phyloP scores from a whole-genome alignment of 2,888 invertebrate species.

The Erynnis tages region DNA sequence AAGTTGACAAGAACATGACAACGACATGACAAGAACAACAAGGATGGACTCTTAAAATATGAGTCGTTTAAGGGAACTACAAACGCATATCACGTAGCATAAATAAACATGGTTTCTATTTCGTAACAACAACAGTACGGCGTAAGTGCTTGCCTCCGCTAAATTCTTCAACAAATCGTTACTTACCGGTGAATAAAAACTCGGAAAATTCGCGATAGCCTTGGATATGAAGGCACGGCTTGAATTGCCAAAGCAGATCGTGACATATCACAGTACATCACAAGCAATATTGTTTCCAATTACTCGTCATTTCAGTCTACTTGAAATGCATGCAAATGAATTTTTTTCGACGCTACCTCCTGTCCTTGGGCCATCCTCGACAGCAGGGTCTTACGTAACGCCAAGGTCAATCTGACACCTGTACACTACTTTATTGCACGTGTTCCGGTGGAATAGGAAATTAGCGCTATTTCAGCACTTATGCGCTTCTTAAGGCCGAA shows the following conservation, averaged over 20 bases:
- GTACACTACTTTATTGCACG: constrained; percentile 62
- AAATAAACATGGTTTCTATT: no score
- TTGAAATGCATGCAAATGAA: constrained; percentile 32
- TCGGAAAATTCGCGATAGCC: neutral
- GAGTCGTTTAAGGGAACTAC: no score
- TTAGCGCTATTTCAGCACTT: constrained; percentile 56
- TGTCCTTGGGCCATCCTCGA: constrained; percentile 53
- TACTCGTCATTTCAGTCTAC: constrained; percentile 5
- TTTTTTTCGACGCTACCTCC: constrained; percentile 27
- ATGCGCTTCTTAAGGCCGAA: constrained; percentile 33
- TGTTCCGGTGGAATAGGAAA: constrained; percentile 55
- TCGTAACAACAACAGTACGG: constrained; percentile 3
- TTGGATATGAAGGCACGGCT: constrained; percentile 7
- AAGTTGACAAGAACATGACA: no score
- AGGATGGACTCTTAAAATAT: no score
- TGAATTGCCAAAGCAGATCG: constrained; percentile 10
- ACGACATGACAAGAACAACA: no score
- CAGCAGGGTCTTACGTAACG: constrained; percentile 63
- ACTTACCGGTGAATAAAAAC: constrained; percentile 6
- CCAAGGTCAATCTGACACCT: constrained; percentile 62
- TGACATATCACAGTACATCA: constrained; percentile 5
- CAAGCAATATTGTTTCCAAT: constrained; percentile 4
- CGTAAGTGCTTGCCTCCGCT: neutral
- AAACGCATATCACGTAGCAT: no score
- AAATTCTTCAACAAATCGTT: neutral